These are phyloP conservation scores for Bathynomus jamesi DNA, from an alignment of 1,140 invertebrate species.

Conservation along the genomic window DNA sequence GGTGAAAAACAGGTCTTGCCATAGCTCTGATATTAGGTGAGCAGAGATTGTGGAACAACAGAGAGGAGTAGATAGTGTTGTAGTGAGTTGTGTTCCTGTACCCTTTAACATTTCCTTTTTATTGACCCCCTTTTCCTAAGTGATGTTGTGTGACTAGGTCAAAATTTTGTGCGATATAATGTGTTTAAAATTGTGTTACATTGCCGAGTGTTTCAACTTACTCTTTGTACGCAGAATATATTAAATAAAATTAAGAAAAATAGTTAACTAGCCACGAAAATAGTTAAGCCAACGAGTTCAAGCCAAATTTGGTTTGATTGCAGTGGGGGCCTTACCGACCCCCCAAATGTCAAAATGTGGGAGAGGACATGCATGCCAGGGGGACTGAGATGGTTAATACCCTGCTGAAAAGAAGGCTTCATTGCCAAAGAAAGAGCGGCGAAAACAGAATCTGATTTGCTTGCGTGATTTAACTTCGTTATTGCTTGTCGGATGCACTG, in stretches of 20 bases:
- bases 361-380: not conserved
- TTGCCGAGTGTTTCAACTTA: not conserved
- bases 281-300: too few relatives aligned
- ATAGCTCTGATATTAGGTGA: not conserved
- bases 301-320: not conserved
- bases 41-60: not conserved
- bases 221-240: not conserved
- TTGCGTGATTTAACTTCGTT: not conserved
- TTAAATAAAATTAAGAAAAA: not conserved
- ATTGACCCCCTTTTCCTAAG: not conserved
- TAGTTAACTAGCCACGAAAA: too few relatives aligned
- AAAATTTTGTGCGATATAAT: not conserved
- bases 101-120: not conserved
- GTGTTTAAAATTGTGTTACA: not conserved
- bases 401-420: not conserved
- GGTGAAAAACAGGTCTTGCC: not conserved
- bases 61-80: not conserved
- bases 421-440: not conserved
- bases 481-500: not conserved
- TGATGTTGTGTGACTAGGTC: not conserved
- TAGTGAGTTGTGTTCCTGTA: not conserved
- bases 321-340: not conserved
- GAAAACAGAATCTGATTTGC: not conserved
- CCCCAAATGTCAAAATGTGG: not conserved
- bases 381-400: not conserved